These are phyloP conservation scores for Hydropsyche tenuis DNA, from an alignment of 1,140 invertebrate species.

Conservation along the genomic window DNA sequence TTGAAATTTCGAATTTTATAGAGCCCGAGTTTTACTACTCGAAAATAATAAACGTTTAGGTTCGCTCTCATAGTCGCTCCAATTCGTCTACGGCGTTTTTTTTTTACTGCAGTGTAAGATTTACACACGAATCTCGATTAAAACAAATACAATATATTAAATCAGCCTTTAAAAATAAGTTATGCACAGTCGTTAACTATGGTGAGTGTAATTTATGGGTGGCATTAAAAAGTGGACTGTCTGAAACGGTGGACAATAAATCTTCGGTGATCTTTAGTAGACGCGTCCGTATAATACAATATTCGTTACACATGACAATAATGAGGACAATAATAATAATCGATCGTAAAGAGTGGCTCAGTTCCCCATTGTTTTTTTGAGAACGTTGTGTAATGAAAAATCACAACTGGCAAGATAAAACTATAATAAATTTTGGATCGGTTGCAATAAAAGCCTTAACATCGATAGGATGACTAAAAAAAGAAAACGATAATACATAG, in stretches of 20 bases:
- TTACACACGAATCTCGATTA: conserved; percentile 27
- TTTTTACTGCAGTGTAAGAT: conserved; percentile 3
- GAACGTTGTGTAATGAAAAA: neutral
- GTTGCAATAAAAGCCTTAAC: neutral
- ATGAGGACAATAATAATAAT: conserved; percentile 30
- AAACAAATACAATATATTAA: conserved; percentile 29
- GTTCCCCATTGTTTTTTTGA: conserved; percentile 10
- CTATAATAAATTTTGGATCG: conserved; percentile 11
- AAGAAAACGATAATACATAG: too few species aligned
- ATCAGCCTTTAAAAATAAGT: conserved; percentile 27
- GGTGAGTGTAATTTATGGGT: conserved; percentile 33
- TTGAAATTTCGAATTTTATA: conserved; percentile 12
- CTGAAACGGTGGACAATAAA: conserved; percentile 34
- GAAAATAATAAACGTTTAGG: conserved; percentile 19
- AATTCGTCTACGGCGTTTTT: neutral
- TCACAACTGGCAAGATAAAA: neutral
- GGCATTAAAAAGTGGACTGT: conserved; percentile 34
- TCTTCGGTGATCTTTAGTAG: conserved; percentile 36
- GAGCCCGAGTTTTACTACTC: neutral
- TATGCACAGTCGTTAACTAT: conserved; percentile 24
- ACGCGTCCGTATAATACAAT: conserved; percentile 24
- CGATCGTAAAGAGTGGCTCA: conserved; percentile 17
- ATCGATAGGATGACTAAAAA: neutral
- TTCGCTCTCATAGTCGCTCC: conserved; percentile 2
- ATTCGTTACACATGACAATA: conserved; percentile 22